Evolutionary conservation across 2,888 invertebrate genomes (phyloP).

Genomic region (Hemaris fuciformis): DNA sequence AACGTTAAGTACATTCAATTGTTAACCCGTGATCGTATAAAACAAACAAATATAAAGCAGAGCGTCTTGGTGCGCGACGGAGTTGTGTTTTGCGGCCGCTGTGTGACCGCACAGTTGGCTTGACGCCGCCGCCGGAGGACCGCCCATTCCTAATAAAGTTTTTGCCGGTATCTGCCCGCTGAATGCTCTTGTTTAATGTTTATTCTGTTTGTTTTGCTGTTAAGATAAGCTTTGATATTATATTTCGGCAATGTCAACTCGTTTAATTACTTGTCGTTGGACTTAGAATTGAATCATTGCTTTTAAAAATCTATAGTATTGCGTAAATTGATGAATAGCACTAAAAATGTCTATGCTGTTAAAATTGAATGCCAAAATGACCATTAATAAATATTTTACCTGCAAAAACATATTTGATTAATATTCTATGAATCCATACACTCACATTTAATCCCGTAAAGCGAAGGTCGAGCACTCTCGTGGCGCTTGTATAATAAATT

Average conservation of each 20-base stretch:
- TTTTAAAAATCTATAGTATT: too few species aligned
- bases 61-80: slow-evolving; percentile 17
- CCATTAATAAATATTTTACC: not conserved
- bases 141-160: slow-evolving; percentile 55
- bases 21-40: not conserved
- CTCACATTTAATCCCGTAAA: not conserved
- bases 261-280: not conserved
- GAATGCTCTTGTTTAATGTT: slow-evolving; percentile 39
- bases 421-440: not conserved
- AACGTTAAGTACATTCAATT: not conserved
- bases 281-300: not conserved
- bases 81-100: slow-evolving; percentile 36
- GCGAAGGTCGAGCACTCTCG: slow-evolving; percentile 2
- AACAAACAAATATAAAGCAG: not conserved
- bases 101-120: slow-evolving; percentile 38
- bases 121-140: slow-evolving; percentile 32
- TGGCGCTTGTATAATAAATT: slow-evolving; percentile 1
- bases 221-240: slow-evolving; percentile 8
- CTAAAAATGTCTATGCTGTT: too few species aligned
- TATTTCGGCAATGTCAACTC: not conserved
- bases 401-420: not conserved
- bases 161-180: slow-evolving; percentile 42
- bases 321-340: too few species aligned
- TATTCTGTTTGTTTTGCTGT: slow-evolving; percentile 23
- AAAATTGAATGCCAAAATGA: too few species aligned